Evolutionary conservation across 2,888 invertebrate species (phyloP).

Genomic region (Allophyes oxyacanthae): DNA sequence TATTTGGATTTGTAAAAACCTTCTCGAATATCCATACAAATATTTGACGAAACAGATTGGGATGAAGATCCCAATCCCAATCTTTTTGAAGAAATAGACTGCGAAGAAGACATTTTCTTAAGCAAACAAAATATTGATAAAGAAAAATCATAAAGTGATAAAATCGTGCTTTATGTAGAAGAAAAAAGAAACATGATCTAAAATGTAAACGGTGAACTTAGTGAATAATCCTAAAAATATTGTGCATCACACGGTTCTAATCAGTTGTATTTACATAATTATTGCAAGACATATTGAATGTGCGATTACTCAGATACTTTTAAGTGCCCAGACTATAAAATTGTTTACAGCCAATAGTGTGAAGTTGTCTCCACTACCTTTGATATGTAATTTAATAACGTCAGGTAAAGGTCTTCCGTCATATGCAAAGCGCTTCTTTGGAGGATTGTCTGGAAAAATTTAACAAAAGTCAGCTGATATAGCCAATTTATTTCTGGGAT

Average conservation of each 20-base stretch:
- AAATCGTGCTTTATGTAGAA: conserved; percentile 27
- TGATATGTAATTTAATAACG: conserved; percentile 83
- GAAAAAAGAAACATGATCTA: conserved; percentile 4
- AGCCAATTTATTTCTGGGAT: neutral
- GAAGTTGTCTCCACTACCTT: conserved; percentile 72
- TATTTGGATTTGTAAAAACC: conserved; percentile 14
- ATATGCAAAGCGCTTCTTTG: conserved; percentile 81
- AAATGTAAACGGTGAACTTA: conserved; percentile 12
- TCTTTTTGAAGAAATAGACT: conserved; percentile 25
- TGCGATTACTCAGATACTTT: conserved; percentile 22
- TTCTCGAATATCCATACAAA: conserved; percentile 19
- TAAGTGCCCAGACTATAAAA: conserved; percentile 38
- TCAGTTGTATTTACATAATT: conserved; percentile 38
- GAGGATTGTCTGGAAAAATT: conserved; percentile 74
- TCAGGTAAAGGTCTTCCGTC: conserved; percentile 83
- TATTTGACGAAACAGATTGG: conserved; percentile 34
- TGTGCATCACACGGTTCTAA: conserved; percentile 18
- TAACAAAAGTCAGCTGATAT: conserved; percentile 4
- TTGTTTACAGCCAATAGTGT: conserved; percentile 27
- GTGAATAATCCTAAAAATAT: conserved; percentile 9
- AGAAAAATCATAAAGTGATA: conserved; percentile 18
- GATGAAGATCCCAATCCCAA: too few species aligned
- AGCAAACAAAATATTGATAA: conserved; percentile 16
- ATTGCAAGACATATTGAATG: conserved; percentile 8
- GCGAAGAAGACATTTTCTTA: neutral